Evolutionary conservation across 2,888 invertebrate genomes (phyloP).

Genomic region (Polydrusus cervinus): DNA sequence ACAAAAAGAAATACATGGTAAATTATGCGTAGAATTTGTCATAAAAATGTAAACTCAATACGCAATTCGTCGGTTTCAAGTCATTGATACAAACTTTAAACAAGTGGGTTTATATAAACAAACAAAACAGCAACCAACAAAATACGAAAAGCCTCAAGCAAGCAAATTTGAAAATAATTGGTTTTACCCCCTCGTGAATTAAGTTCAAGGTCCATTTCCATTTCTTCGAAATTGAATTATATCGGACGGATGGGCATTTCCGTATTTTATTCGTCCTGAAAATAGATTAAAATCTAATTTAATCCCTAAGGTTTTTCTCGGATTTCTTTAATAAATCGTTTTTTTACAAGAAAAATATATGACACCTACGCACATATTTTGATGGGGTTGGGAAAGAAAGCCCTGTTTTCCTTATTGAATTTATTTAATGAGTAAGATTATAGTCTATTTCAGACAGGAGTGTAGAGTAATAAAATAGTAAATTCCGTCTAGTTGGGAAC

Average conservation of each 20-base stretch:
- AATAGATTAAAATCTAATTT: background rate
- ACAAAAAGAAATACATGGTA: no score
- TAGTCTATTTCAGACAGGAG: no score
- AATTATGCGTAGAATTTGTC: no score
- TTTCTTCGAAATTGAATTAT: constrained; percentile 1
- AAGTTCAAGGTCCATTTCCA: background rate
- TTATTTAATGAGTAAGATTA: no score
- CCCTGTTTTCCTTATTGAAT: no score
- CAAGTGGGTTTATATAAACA: background rate
- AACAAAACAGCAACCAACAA: background rate
- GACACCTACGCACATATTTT: no score
- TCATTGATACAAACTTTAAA: no score
- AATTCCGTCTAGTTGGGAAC: no score
- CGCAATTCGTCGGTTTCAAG: no score
- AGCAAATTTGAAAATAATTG: background rate
- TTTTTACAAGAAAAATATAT: background rate
- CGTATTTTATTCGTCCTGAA: background rate
- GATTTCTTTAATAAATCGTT: background rate
- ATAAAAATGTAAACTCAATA: no score
- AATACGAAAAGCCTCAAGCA: background rate
- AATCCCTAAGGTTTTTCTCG: background rate
- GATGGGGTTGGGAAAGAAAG: no score
- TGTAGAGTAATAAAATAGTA: no score
- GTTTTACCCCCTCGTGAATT: background rate
- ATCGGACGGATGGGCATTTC: background rate